Evolutionary conservation across 1,140 invertebrate genomes (phyloP).

Genomic region (Sinella curviseta): DNA sequence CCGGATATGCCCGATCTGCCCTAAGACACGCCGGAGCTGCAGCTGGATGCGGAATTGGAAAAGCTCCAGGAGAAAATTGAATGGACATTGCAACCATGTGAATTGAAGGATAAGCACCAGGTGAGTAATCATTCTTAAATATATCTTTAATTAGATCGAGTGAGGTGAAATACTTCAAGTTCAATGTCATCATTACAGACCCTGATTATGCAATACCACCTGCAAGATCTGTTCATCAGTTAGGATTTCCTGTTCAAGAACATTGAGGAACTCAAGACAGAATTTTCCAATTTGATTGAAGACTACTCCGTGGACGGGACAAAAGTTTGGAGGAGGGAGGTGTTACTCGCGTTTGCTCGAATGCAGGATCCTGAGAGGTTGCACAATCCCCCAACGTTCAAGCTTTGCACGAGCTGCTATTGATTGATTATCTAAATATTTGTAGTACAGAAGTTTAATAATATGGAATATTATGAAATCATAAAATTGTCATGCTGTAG

Average conservation of each 20-base stretch:
- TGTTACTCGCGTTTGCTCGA: conserved; percentile 56
- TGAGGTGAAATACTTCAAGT: neutral
- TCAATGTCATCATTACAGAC: conserved; percentile 53
- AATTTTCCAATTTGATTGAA: conserved; percentile 56
- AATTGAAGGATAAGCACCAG: conserved; percentile 42
- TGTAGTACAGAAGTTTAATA: too few relatives aligned
- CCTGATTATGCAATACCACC: conserved; percentile 62
- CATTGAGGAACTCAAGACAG: conserved; percentile 58
- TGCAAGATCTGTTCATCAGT: conserved; percentile 53
- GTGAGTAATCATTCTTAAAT: neutral
- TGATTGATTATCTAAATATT: too few relatives aligned
- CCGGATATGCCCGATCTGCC: conserved; percentile 51
- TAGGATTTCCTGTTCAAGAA: conserved; percentile 60
- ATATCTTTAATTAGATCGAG: neutral
- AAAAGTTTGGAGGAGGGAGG: conserved; percentile 67
- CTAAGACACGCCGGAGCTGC: conserved; percentile 69
- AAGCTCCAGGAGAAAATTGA: neutral
- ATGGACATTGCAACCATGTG: conserved; percentile 31
- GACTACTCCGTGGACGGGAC: conserved; percentile 67
- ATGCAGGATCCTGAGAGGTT: conserved; percentile 32
- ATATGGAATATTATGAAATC: too few relatives aligned
- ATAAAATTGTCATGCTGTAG: too few relatives aligned
- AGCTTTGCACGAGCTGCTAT: neutral
- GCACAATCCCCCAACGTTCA: neutral
- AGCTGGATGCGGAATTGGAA: too few relatives aligned